Percentiles rank a stretch among this genome's conserved stretches.
Evolutionary conservation across 2,797 vertebrate species (phyloP).

Genomic region (Sebastes nivosus): DNA sequence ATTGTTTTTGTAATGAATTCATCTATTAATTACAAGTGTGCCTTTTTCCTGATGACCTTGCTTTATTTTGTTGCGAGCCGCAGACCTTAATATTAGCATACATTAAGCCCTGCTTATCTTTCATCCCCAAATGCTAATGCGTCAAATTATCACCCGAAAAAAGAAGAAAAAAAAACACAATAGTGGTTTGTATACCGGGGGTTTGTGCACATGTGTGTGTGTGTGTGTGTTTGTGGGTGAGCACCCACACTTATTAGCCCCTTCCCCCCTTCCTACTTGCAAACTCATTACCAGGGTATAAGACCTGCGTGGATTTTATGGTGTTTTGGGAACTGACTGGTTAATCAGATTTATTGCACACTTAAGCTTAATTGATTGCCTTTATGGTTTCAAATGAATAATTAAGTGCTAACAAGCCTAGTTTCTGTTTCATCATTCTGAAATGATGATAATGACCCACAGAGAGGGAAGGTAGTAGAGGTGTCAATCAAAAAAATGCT

Average conservation of each 20-base stretch:
- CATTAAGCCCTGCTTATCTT: conserved; percentile 78
- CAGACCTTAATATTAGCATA: conserved; percentile 78
- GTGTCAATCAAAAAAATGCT: conserved; percentile 64
- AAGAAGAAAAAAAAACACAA: conserved; percentile 14
- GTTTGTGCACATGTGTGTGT: conserved; percentile 5
- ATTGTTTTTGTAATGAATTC: conserved; percentile 77
- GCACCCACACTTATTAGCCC: conserved; percentile 60
- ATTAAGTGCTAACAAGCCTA: conserved; percentile 81
- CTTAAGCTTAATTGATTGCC: conserved; percentile 85
- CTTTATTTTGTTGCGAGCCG: conserved; percentile 71
- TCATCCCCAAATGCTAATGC: conserved; percentile 74
- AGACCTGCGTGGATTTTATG: conserved; percentile 81
- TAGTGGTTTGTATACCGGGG: conserved; percentile 10
- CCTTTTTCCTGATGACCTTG: conserved; percentile 74
- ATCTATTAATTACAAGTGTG: conserved; percentile 73
- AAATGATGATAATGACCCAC: conserved; percentile 74
- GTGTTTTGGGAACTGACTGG: conserved; percentile 83
- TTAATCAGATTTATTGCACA: conserved; percentile 86
- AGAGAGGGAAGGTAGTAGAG: conserved; percentile 35
- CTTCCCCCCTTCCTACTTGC: conserved; percentile 58
- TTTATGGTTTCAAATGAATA: conserved; percentile 85
- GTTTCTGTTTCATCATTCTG: conserved; percentile 76
- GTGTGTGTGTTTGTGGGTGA: conserved; percentile 61
- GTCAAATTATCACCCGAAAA: conserved; percentile 67
- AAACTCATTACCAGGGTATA: conserved; percentile 80